Conservation (phyloP, 1,140 invertebrate species). For the Cydia strobilella region DNA sequence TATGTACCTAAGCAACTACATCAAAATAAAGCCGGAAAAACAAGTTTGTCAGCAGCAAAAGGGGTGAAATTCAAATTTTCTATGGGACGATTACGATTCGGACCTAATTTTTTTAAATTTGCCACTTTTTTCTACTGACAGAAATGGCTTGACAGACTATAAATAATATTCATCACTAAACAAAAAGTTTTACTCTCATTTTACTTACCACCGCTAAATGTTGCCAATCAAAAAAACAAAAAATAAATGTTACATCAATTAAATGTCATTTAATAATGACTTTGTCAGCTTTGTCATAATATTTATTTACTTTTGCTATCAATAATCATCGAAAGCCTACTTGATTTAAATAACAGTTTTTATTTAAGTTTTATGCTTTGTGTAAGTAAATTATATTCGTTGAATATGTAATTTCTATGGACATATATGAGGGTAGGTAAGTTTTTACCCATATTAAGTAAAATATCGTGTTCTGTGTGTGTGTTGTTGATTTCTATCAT, state of each 20-base stretch:
- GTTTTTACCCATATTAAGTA: neutral
- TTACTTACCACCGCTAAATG: neutral
- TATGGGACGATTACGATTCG: no score
- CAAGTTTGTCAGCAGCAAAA: no score
- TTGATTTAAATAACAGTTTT: neutral
- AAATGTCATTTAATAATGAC: neutral
- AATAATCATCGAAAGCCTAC: neutral
- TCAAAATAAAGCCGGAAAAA: no score
- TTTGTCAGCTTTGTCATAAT: constrained; percentile 7
- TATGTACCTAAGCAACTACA: no score
- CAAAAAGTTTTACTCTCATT: neutral
- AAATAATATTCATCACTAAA: no score
- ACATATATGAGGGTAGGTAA: neutral
- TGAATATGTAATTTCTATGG: neutral
- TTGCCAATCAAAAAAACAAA: neutral
- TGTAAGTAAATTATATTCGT: neutral
- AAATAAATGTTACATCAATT: neutral
- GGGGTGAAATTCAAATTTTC: no score
- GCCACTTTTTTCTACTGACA: no score
- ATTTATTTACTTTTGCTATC: neutral
- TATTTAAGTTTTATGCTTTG: neutral
- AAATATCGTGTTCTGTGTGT: neutral
- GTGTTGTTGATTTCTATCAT: neutral
- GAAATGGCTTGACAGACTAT: no score
- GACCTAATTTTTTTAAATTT: no score